Base-by-base conservation (phyloP, 2,888 invertebrate species). In the Microctonus aethiopoides region DNA sequence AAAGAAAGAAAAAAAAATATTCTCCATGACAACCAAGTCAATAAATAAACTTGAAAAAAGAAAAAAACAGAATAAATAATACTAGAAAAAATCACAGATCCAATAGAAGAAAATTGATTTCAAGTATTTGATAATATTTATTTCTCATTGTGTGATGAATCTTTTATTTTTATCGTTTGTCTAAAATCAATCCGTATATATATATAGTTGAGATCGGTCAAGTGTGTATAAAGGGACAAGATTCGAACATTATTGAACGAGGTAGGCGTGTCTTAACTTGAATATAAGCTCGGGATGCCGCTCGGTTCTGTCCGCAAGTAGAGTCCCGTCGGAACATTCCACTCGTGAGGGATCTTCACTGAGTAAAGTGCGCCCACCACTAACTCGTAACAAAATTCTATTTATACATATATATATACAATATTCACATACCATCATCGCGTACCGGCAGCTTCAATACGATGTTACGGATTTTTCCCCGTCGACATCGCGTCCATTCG, bases 401-500 rank as follows among this genome's bases (percentile, higher is more conserved):
- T 46, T 46, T 46, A 16, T 46, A 61, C 22, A 20, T 36, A 10
- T 59, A 59, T 59, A 62, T 41, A 61, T 26, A 20, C 10, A n/a
- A 52, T 51, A 51, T 24, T 26, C 32, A 61, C 20, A 16, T 63
- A 32, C 20, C 26, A 63, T 24, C 20, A 41, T n/a, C 57, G 32
- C 57, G 32, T 59, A 46, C 46, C 22, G 32, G 65, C 66, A 59
- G 34, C 56, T 51, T 59, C 59, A 67, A 59, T 59, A 59, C 34
- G 59, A 67, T 67, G 67, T 67, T 67, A 59, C 67, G 67, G 59
- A 67, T 67, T 64, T 64, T 63, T 70, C 65, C 36, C 61, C 65
- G 60, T 56, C 61, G 46, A 54, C 60, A 56, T 62, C 62, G 65
- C 64, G 69, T 73, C 71, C 67, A 62, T 61, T 72, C 61, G 63